These are phyloP conservation scores for Temnopleurus reevesii DNA, from an alignment of 53 echinoderm and acorn worm species.

Conservation along the genomic window DNA sequence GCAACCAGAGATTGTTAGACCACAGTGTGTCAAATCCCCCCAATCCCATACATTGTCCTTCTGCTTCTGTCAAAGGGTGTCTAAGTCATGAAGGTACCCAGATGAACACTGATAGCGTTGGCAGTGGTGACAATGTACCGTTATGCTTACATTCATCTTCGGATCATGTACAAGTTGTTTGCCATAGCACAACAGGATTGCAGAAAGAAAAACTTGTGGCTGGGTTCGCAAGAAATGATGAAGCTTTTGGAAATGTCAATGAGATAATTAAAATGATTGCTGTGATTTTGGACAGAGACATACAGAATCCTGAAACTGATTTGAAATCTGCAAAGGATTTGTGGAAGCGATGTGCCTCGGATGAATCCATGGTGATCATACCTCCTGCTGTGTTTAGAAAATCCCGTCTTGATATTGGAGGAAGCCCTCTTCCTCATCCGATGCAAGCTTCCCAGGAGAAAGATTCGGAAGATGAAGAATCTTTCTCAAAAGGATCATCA, in stretches of 20 bases:
- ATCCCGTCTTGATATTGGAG: constrained; percentile 73
- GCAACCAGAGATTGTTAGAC: background rate
- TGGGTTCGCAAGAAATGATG: background rate
- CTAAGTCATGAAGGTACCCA: background rate
- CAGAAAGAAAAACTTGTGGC: background rate
- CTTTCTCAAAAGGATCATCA: background rate
- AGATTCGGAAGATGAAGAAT: background rate
- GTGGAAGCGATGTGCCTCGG: background rate
- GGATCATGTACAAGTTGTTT: background rate
- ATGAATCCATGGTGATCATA: background rate
- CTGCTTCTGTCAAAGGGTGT: background rate
- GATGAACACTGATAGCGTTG: background rate
- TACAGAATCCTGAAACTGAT: background rate
- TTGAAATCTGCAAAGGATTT: background rate
- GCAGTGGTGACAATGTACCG: background rate
- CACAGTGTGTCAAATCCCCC: background rate
- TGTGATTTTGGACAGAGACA: background rate
- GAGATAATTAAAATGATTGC: background rate
- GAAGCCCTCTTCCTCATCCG: constrained; percentile 62
- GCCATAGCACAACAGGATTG: background rate
- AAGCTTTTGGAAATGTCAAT: background rate
- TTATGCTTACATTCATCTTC: background rate
- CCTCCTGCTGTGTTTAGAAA: constrained; percentile 72
- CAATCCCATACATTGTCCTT: background rate
- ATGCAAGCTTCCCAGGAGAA: constrained; percentile 21